These are phyloP conservation scores for Nomada fabriciana DNA, from an alignment of 2,888 invertebrate genomes.

Conservation along the genomic window DNA sequence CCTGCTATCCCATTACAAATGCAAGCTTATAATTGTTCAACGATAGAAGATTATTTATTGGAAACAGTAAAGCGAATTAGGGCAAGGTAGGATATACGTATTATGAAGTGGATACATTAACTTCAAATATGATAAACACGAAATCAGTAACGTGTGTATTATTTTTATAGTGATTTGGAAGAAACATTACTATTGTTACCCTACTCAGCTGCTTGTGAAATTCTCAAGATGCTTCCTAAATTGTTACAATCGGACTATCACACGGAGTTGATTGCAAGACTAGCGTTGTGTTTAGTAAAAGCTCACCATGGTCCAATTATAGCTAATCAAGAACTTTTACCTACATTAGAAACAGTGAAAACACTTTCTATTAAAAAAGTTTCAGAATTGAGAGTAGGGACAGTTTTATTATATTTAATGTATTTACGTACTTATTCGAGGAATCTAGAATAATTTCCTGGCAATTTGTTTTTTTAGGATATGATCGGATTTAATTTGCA, in stretches of 20 bases:
- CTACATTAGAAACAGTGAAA: constrained; percentile 88
- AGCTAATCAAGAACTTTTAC: constrained; percentile 89
- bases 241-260: constrained; percentile 89
- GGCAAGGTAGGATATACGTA: constrained; percentile 87
- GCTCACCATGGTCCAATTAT: constrained; percentile 93
- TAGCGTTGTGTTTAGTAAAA: constrained; percentile 91
- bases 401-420: constrained; percentile 11
- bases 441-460: constrained; percentile 3
- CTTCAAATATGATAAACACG: constrained; percentile 18
- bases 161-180: constrained; percentile 91
- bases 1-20: constrained; percentile 92
- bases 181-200: constrained; percentile 95
- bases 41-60: constrained; percentile 92
- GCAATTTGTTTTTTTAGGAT: constrained; percentile 86
- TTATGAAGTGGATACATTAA: constrained; percentile 13
- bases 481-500: constrained; percentile 94
- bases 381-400: constrained; percentile 87
- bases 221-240: constrained; percentile 90
- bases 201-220: constrained; percentile 91
- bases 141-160: constrained; percentile 4
- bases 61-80: constrained; percentile 92
- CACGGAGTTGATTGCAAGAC: constrained; percentile 91
- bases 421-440: constrained; percentile 1
- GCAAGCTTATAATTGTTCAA: constrained; percentile 90
- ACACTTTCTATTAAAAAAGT: constrained; percentile 86